These are phyloP conservation scores for Phocoena phocoena DNA, from an alignment of 2,113 vertebrate species.

Conservation along the genomic window DNA sequence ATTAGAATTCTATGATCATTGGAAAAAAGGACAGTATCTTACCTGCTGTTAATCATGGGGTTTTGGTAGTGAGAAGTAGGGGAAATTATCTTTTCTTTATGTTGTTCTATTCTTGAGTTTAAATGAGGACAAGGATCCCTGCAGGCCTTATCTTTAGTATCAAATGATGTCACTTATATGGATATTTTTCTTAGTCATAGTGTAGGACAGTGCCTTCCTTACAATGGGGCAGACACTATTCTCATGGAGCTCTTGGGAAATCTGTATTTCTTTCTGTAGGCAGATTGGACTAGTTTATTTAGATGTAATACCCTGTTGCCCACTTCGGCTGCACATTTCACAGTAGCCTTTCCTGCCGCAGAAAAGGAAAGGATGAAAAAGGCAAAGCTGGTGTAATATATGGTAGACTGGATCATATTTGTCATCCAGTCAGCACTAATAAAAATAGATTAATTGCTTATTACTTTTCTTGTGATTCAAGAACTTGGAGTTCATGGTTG, in stretches of 20 bases:
- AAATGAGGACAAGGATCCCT: neutral
- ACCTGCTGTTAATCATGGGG: neutral
- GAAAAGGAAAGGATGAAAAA: slow-evolving; percentile 27
- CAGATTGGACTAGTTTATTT: neutral
- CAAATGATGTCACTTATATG: neutral
- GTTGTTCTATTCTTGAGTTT: neutral
- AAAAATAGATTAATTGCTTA: slow-evolving; percentile 28
- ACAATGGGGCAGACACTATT: neutral
- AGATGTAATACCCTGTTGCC: neutral
- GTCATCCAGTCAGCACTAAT: neutral
- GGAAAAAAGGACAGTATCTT: neutral
- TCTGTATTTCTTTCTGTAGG: slow-evolving; percentile 1
- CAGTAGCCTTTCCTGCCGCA: neutral
- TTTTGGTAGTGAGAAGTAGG: neutral
- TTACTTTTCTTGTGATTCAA: slow-evolving; percentile 40
- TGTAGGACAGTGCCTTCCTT: neutral
- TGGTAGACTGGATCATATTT: neutral
- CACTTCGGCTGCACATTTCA: neutral
- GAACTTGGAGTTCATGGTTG: slow-evolving; percentile 30
- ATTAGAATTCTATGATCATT: neutral
- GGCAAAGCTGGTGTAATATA: neutral
- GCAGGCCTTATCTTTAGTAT: neutral
- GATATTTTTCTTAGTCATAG: neutral
- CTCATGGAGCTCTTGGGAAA: neutral
- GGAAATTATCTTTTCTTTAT: neutral